Evolutionary conservation across 2,888 invertebrate genomes (phyloP), one percentile per base, ranked within the genome.

Genomic region (Brachylomia viminalis): DNA sequence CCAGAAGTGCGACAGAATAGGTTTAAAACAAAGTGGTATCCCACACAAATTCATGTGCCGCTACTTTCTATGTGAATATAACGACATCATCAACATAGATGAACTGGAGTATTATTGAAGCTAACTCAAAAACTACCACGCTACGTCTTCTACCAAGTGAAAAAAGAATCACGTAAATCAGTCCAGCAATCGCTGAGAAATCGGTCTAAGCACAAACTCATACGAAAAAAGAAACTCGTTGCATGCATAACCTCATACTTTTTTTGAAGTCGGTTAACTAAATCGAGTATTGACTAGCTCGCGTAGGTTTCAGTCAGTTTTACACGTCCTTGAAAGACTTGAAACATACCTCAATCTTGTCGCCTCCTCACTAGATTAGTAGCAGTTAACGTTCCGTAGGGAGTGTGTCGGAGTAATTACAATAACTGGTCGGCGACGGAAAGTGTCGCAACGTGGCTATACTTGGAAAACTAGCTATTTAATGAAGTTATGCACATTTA

Each of bases 371-470:
- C 2, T 17, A 30, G 3, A 42, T 23, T 13, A 17, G 11, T 6
- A 10, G 20, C 27, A 71, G 72, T 56, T 45, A 72, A 23, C 27
- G 47, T 17, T 5, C 7, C 56, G 0, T 20, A 20, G 33, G 27
- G 45, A 30, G 20, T 4, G 3, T 6, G 33, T n/a, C 58, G 30
- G 3, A 4, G 15, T 52, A 2, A 52, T 61, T 54, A 54, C 0
- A 13, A 45, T 33, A 75, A 75, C 75, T 38, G 75, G 75, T 75
- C 62, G 52, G 8, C 33, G 38, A 20, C 62, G 69, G 72, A 56
- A 30, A n/a, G 30, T 74, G 73, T 17, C 73, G 73, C 59, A 74
- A 74, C 69, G 7, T 11, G 23, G 17, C 27, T 2, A 20, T 61
- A 42, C 38, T 23, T 68, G 27, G 68, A 67, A 38, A 67, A 52